phyloP scores from a whole-genome alignment of 2,797 vertebrate genomes.

The Tapirus indicus region DNA sequence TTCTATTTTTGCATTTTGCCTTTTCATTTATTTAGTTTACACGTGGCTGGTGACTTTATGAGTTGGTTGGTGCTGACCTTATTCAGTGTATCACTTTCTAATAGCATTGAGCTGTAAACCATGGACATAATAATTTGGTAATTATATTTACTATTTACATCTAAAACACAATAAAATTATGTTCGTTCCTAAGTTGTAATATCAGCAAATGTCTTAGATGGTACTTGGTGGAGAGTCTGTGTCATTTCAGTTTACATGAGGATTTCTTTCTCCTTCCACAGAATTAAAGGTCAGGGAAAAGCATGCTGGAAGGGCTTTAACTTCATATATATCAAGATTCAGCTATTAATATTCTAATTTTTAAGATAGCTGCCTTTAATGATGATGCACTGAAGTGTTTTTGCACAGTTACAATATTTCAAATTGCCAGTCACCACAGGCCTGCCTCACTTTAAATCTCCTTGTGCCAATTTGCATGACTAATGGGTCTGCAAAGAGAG shows the following conservation, averaged over 20 bases:
- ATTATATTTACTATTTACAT: background rate
- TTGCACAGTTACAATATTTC: constrained; percentile 14
- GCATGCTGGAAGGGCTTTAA: background rate
- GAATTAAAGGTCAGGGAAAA: background rate
- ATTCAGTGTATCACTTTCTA: background rate
- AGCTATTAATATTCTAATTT: constrained; percentile 16
- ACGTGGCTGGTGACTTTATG: constrained; percentile 14
- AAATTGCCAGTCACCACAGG: background rate
- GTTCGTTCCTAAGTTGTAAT: background rate
- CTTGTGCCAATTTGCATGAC: constrained; percentile 62
- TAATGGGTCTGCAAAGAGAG: constrained; percentile 13
- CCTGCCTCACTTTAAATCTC: constrained; percentile 24
- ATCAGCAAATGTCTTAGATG: background rate
- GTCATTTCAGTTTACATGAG: background rate
- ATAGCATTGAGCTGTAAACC: constrained; percentile 37
- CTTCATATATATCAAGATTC: background rate
- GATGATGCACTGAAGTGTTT: background rate
- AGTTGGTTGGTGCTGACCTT: background rate
- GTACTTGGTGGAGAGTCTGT: background rate
- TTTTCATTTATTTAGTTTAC: constrained; percentile 57
- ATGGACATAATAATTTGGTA: background rate
- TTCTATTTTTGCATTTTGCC: constrained; percentile 31
- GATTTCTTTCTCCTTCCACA: background rate
- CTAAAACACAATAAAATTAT: background rate
- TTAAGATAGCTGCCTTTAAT: background rate